These are phyloP conservation scores for Ciconia maguari DNA, from an alignment of 2,113 vertebrate genomes.

Conservation along the genomic window DNA sequence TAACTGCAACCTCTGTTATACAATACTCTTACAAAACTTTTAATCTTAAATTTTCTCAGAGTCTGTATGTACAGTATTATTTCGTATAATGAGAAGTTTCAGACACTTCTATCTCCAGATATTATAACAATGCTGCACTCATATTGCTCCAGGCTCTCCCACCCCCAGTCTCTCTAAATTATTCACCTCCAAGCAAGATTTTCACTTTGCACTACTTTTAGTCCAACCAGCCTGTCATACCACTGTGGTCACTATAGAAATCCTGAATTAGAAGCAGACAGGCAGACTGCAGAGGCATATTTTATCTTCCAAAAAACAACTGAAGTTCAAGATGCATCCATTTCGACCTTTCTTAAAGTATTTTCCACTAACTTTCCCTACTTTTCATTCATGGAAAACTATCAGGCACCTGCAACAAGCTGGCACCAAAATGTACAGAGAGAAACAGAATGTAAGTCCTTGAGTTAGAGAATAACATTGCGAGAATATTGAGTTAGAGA, in stretches of 20 bases:
- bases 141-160: not conserved
- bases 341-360: not conserved
- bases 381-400: not conserved
- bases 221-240: not conserved
- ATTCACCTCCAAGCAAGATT: not conserved
- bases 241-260: not conserved
- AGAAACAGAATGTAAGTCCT: not conserved
- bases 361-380: not conserved
- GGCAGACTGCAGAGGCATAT: not conserved
- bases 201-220: not conserved
- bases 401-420: not conserved
- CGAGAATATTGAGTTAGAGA: too few species aligned
- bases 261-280: not conserved
- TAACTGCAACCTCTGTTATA: not conserved
- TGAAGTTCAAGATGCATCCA: not conserved
- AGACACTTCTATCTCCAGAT: not conserved
- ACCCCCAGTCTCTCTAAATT: not conserved
- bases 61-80: not conserved
- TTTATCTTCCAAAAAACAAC: not conserved
- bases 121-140: fast-evolving
- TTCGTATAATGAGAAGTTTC: not conserved
- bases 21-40: not conserved
- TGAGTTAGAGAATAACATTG: not conserved
- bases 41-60: not conserved
- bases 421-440: not conserved